A percentile compares a stretch with the other conserved stretches of the same genome.
These are phyloP conservation scores for Leptinotarsa defecta DNA, from an alignment of 1,140 invertebrate genomes.

Conservation along the genomic window DNA sequence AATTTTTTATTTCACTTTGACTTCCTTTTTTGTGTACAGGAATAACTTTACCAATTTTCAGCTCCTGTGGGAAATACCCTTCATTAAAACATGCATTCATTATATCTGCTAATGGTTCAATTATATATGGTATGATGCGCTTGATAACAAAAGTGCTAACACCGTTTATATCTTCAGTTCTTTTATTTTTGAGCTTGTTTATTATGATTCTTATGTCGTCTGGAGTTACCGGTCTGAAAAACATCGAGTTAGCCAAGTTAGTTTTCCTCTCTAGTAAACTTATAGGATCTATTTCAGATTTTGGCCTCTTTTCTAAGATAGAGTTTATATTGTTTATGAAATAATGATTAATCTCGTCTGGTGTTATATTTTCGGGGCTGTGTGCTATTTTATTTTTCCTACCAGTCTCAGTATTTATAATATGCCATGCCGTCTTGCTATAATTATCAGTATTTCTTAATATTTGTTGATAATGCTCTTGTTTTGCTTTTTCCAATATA, in stretches of 20 bases:
- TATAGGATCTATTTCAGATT: neutral
- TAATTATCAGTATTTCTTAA: neutral
- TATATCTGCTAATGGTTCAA: neutral
- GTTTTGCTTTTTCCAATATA: neutral
- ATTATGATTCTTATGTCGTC: neutral
- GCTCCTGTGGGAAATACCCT: neutral
- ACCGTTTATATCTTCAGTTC: neutral
- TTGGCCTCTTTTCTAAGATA: neutral
- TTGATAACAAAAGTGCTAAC: neutral
- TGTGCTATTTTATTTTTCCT: neutral
- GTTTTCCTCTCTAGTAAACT: neutral
- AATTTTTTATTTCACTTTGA: neutral
- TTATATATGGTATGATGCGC: neutral
- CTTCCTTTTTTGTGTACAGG: neutral
- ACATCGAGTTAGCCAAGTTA: neutral
- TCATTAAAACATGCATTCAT: neutral
- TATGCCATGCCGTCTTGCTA: slow-evolving; percentile 4
- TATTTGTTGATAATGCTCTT: neutral
- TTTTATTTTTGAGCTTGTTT: slow-evolving; percentile 1
- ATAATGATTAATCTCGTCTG: neutral
- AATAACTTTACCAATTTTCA: neutral
- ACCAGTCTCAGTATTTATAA: neutral
- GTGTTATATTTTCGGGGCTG: neutral
- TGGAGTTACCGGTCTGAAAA: neutral
- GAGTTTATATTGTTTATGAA: slow-evolving; percentile 1